Base-by-base conservation (phyloP, 1,140 invertebrate genomes). In the Parasteatoda tepidariorum region DNA sequence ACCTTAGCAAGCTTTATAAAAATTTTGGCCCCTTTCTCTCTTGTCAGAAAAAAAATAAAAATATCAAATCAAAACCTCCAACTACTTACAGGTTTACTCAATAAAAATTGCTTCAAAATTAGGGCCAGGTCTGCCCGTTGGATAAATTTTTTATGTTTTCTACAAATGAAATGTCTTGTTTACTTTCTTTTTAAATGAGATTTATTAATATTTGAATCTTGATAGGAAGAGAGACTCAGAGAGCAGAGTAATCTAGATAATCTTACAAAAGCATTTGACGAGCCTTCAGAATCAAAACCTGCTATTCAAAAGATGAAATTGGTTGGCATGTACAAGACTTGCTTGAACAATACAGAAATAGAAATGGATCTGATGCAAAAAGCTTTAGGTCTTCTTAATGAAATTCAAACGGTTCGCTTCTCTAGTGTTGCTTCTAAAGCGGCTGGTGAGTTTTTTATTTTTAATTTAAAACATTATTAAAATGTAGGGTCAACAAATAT, bases 351-450 rank as follows among this genome's bases (percentile, higher is more conserved):
- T 88, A 93, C 95, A 2, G 92, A 94, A 85, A 92, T 93, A 85
- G 97, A 98, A 89, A 95, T 97, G 86, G 93, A 95, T 79, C 89
- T 95, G 0, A 90, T 98, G 18, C 89, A 96, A 31, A 93, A 93
- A 86, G 94, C 95, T 0, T 88, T 98, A 30, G 92, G 93, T 55
- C 95, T 95, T 88, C 97, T 99, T 71, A 94, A 94, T 88, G 96
- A 98, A 90, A 97, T 99, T 68, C 91, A 96, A 81, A 92, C 92
- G 11, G 95, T 98, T 30, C 92, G 95, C 86, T 96, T 97, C 89
- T 95, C 97, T 87, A 91, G 95, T 55, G 91, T 95, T 84, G 95
- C 96, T 85, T 94, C 95, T 89, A 93, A 93, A 85, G 86, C 78
- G 31, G 76, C 57, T 24, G 68, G 57, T 64, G 55, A 28, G 62